Evolutionary conservation across 2,113 vertebrate species (phyloP).

Genomic region (Pluvianellus socialis): DNA sequence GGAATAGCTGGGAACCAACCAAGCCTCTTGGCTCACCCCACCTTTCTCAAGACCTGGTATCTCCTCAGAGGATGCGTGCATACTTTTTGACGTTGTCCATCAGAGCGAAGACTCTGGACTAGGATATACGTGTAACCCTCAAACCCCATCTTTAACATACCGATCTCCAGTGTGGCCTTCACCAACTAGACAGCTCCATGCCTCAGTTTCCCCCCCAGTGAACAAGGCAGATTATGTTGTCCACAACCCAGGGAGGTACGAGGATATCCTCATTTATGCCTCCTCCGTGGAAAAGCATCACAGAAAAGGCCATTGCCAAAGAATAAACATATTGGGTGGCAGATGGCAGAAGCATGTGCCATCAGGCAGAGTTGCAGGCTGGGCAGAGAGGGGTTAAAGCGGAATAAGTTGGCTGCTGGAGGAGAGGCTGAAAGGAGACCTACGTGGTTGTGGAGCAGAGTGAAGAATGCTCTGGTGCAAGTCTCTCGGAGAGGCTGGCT

Average conservation of each 20-base stretch:
- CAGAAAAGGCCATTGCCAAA: background rate
- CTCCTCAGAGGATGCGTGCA: fast-evolving
- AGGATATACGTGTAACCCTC: background rate
- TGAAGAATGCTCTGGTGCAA: background rate
- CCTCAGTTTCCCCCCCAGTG: background rate
- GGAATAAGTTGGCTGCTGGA: background rate
- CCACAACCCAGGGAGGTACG: background rate
- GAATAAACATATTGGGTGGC: background rate
- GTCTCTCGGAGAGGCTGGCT: background rate
- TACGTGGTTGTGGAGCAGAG: background rate
- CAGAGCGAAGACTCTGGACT: background rate
- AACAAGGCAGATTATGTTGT: background rate
- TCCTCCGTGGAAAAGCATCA: background rate
- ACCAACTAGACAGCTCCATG: background rate
- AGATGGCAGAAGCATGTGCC: background rate
- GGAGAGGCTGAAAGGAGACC: background rate
- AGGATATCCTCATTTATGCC: background rate
- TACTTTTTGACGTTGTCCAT: background rate
- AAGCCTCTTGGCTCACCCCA: background rate
- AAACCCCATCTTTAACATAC: background rate
- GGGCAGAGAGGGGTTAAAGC: background rate
- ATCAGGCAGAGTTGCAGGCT: background rate
- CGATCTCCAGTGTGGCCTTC: background rate
- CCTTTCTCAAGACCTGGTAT: background rate
- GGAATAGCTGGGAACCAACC: background rate